Conservation (phyloP, 2,113 vertebrate genomes). For the Arizona elegans region DNA sequence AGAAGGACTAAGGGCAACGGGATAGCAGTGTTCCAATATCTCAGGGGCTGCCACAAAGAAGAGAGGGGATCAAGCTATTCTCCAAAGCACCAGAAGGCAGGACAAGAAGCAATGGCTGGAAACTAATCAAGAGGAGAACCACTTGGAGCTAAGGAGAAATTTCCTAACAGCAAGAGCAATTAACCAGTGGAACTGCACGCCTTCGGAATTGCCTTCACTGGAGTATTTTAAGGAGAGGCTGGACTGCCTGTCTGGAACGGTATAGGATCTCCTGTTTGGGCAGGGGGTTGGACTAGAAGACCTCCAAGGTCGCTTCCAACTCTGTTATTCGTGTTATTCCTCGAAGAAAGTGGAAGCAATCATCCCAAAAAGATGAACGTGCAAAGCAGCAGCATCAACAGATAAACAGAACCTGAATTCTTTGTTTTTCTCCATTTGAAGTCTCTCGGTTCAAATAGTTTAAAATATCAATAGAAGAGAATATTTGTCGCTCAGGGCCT, state of each 20-base stretch:
- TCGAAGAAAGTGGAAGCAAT: neutral
- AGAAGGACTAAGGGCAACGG: neutral
- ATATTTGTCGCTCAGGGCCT: too few species aligned
- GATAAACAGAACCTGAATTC: neutral
- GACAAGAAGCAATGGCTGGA: neutral
- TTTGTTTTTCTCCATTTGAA: neutral
- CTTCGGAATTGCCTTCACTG: neutral
- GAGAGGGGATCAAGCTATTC: neutral
- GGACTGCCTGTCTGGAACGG: neutral
- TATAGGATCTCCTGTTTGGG: neutral
- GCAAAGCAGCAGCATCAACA: neutral
- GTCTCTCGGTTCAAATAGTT: neutral
- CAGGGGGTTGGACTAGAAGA: neutral
- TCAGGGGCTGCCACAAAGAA: neutral
- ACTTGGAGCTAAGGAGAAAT: neutral
- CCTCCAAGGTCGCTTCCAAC: neutral
- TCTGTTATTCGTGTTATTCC: neutral
- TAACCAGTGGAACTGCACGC: neutral
- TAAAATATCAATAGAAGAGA: too few species aligned
- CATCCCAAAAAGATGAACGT: neutral
- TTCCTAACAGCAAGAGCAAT: neutral
- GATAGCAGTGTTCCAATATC: neutral
- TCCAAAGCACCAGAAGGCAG: neutral
- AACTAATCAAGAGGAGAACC: neutral
- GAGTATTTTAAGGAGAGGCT: neutral